A percentile compares a stretch with the other conserved stretches of the same genome.
These are phyloP conservation scores for Corythoichthys haematopterus DNA, from an alignment of 2,113 vertebrate genomes.

Conservation along the genomic window DNA sequence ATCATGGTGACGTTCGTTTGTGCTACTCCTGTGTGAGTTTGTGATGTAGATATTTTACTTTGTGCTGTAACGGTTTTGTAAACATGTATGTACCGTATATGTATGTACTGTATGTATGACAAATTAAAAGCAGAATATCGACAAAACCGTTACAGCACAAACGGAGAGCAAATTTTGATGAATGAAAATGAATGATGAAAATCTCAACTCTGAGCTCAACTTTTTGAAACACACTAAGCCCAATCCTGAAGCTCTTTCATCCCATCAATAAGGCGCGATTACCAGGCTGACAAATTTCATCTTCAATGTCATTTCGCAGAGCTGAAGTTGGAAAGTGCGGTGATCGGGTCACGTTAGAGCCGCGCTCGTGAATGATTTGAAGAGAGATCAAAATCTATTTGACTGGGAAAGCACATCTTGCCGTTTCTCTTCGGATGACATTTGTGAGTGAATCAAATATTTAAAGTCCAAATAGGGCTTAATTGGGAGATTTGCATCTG, in stretches of 20 bases:
- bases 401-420: conserved; percentile 52
- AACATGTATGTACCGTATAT: no score
- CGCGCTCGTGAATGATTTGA: conserved; percentile 64
- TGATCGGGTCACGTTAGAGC: conserved; percentile 70
- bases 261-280: conserved; percentile 72
- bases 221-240: conserved; percentile 50
- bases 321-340: conserved; percentile 60
- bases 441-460: conserved; percentile 39
- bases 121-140: no score
- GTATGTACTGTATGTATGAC: no score
- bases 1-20: no score
- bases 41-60: no score
- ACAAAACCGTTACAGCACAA: no score
- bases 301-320: conserved; percentile 64
- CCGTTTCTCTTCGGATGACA: conserved; percentile 45
- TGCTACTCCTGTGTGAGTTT: no score
- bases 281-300: conserved; percentile 72
- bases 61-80: no score
- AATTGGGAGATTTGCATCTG: neutral
- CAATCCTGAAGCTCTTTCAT: conserved; percentile 59
- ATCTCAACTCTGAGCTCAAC: conserved; percentile 4
- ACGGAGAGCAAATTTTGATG: no score
- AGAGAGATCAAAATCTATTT: conserved; percentile 66
- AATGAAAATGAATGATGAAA: no score
- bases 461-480: neutral